A percentile compares a stretch with the other conserved stretches of the same genome.
Evolutionary conservation across 2,888 invertebrate species (phyloP).

Genomic region (Melanargia galathea): DNA sequence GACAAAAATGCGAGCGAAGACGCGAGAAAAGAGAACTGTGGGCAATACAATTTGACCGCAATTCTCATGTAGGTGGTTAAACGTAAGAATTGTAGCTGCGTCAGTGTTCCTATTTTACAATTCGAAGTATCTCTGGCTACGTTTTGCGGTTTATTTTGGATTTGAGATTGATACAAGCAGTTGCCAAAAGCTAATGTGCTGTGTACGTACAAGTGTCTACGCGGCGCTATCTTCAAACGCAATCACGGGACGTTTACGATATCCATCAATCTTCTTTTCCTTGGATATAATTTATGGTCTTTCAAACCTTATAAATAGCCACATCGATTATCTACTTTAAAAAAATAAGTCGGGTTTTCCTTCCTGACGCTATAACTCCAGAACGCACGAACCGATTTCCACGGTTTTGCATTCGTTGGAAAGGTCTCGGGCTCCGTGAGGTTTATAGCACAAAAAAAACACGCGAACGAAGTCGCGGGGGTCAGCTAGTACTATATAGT

Average conservation of each 20-base stretch:
- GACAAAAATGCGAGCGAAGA: not conserved
- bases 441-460: too few relatives aligned
- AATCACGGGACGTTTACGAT: conserved; percentile 40
- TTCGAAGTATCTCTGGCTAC: conserved; percentile 16
- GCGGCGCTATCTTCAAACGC: conserved; percentile 52
- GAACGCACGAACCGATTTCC: too few relatives aligned
- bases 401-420: too few relatives aligned
- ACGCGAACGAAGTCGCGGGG: too few relatives aligned
- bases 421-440: too few relatives aligned
- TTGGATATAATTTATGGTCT: conserved; percentile 10
- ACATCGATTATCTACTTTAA: not conserved
- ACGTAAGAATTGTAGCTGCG: not conserved
- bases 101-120: conserved; percentile 27
- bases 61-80: not conserved
- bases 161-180: conserved; percentile 41
- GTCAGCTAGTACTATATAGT: too few relatives aligned
- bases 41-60: not conserved
- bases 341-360: too few relatives aligned
- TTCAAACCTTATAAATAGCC: conserved; percentile 4
- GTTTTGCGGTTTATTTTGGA: conserved; percentile 39
- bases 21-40: not conserved
- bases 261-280: not conserved
- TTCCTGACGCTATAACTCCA: too few relatives aligned
- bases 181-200: conserved; percentile 43
- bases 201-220: conserved; percentile 36